phyloP scores from a whole-genome alignment of 2,888 invertebrate species.

The Lycocerus yunnanus region DNA sequence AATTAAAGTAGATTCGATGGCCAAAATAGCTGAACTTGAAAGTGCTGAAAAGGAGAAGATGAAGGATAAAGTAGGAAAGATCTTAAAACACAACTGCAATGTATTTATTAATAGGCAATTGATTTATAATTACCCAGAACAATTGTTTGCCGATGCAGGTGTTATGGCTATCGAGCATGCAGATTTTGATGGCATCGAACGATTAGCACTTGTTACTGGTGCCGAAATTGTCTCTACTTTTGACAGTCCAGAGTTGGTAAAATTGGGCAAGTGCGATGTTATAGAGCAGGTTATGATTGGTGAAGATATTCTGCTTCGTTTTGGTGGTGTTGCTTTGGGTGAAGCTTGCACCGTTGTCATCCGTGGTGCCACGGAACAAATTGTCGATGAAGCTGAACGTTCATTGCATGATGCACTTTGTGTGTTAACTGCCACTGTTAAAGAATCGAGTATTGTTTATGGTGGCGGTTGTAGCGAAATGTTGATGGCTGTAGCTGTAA shows the following conservation, averaged over 20 bases:
- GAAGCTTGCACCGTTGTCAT: conserved; percentile 97
- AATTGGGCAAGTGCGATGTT: conserved; percentile 90
- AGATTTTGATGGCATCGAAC: conserved; percentile 98
- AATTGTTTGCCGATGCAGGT: conserved; percentile 96
- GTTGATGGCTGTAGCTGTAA: conserved; percentile 94
- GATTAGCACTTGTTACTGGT: conserved; percentile 94
- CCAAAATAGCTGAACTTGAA: conserved; percentile 97
- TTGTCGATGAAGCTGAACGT: conserved; percentile 97
- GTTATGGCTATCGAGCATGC: conserved; percentile 99
- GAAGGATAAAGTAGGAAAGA: conserved; percentile 98
- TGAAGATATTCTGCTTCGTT: conserved; percentile 92
- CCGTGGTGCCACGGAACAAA: conserved; percentile 97
- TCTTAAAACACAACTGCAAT: conserved; percentile 91
- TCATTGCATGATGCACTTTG: conserved; percentile 98
- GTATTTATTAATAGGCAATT: conserved; percentile 99
- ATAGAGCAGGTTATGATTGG: conserved; percentile 99
- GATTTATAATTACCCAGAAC: conserved; percentile 99
- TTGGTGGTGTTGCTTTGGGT: conserved; percentile 92
- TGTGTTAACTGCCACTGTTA: conserved; percentile 93
- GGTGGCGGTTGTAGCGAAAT: conserved; percentile 94
- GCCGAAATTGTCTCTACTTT: conserved; percentile 99
- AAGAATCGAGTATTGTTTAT: conserved; percentile 87
- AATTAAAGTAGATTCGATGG: conserved; percentile 89
- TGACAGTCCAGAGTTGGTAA: conserved; percentile 89
- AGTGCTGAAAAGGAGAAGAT: conserved; percentile 98